Evolutionary conservation across 2,797 vertebrate species (phyloP).

Genomic region (Tangara arthus): DNA sequence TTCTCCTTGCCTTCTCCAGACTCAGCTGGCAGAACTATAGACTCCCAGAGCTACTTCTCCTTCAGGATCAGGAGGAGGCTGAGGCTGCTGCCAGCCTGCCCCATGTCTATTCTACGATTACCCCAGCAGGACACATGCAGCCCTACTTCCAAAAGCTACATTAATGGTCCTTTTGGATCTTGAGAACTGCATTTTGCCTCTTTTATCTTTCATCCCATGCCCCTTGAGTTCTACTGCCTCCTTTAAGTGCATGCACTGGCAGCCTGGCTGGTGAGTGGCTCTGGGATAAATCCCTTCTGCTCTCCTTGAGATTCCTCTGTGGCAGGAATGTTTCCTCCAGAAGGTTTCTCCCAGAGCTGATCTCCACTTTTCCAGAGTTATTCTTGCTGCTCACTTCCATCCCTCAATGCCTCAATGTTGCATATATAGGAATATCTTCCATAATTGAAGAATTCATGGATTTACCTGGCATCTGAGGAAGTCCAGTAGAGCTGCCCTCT

Average conservation of each 20-base stretch:
- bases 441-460: not conserved
- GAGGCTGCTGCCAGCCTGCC: not conserved
- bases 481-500: not conserved
- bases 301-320: not conserved
- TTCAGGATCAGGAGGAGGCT: not conserved
- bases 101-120: not conserved
- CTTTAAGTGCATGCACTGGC: not conserved
- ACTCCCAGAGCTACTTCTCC: not conserved
- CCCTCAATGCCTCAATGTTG: not conserved
- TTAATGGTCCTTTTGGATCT: not conserved
- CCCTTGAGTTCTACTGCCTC: not conserved
- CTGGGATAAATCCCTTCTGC: not conserved
- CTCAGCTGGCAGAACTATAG: not conserved
- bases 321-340: not conserved
- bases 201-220: not conserved
- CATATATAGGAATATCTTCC: not conserved
- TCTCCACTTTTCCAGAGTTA: not conserved
- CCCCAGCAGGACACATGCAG: not conserved
- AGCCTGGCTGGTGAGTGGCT: not conserved
- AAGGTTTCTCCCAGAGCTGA: not conserved
- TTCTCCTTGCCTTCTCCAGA: not conserved
- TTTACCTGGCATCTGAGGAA: not conserved
- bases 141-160: not conserved
- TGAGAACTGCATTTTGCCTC: not conserved
- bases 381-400: not conserved